Percentiles rank a stretch among this genome's conserved stretches.
phyloP scores from a whole-genome alignment of 2,113 vertebrate species.

The Pygoscelis antarcticus region DNA sequence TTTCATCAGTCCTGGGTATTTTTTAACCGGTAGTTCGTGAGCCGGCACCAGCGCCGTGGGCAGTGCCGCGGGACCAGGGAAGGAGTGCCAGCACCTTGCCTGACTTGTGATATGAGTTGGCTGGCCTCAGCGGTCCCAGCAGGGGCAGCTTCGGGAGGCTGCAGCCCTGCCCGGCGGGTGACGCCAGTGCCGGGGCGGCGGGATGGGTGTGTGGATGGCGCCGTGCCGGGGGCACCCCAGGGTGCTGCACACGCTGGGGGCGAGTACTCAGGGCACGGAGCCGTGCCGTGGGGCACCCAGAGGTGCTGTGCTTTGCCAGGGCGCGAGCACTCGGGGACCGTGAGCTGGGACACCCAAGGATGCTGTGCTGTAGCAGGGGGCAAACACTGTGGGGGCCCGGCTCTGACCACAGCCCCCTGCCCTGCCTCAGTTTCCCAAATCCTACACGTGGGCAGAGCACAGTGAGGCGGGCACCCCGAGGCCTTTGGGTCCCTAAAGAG shows the following conservation, averaged over 20 bases:
- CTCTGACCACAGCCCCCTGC: not conserved
- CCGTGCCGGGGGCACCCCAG: not conserved
- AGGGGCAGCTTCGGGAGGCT: not conserved
- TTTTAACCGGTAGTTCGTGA: not conserved
- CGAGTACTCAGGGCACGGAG: not conserved
- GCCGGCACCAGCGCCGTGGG: fast-evolving
- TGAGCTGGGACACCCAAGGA: not conserved
- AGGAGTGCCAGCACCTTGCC: not conserved
- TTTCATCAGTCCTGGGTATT: not conserved
- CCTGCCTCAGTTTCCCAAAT: not conserved
- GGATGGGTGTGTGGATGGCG: not conserved
- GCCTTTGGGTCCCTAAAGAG: not conserved
- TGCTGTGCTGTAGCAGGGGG: not conserved
- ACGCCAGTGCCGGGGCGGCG: fast-evolving
- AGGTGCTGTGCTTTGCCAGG: not conserved
- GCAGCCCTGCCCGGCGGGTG: not conserved
- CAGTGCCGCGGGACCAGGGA: not conserved
- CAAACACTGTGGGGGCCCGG: not conserved
- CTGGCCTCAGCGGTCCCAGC: not conserved
- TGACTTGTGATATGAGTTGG: not conserved
- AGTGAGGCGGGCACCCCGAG: not conserved
- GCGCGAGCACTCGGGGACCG: fast-evolving
- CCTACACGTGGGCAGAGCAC: not conserved
- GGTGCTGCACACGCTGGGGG: not conserved
- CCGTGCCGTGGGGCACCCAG: not conserved